A percentile compares a stretch with the other conserved stretches of the same genome.
Conservation (phyloP, 2,888 invertebrate genomes). For the Salpingus planirostris region DNA sequence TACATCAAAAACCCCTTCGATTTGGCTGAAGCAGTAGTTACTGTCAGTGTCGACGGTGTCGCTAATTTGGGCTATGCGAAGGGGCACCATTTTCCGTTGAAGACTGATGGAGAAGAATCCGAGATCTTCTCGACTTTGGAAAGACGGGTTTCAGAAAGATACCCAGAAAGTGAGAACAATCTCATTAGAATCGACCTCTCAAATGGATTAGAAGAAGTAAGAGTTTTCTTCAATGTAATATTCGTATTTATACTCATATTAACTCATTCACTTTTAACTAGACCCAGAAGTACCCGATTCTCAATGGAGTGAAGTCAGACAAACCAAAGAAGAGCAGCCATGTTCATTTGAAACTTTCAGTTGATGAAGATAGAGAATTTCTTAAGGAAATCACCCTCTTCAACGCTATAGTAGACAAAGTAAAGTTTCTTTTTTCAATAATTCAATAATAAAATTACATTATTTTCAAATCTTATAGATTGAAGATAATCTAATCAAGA, state of each 20-base stretch:
- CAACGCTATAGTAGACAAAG: constrained; percentile 49
- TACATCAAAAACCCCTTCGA: constrained; percentile 61
- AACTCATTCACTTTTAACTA: constrained; percentile 27
- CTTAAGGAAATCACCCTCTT: constrained; percentile 53
- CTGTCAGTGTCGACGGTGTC: constrained; percentile 62
- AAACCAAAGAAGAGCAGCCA: constrained; percentile 27
- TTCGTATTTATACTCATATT: too few relatives aligned
- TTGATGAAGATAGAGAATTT: constrained; percentile 55
- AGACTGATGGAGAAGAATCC: constrained; percentile 54
- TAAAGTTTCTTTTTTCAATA: too few relatives aligned
- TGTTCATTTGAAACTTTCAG: constrained; percentile 29
- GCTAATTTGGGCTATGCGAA: constrained; percentile 46
- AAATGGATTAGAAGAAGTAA: constrained; percentile 56
- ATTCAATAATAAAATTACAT: too few relatives aligned
- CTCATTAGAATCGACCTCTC: constrained; percentile 56
- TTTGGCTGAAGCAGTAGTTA: constrained; percentile 62
- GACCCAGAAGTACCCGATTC: constrained; percentile 39
- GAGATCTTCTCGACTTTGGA: constrained; percentile 51
- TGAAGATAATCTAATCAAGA: constrained; percentile 34
- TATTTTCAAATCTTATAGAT: constrained; percentile 6
- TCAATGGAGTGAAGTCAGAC: constrained; percentile 29
- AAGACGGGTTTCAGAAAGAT: constrained; percentile 51
- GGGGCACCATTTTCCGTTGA: constrained; percentile 49
- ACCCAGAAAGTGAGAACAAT: constrained; percentile 51
- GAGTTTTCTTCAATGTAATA: constrained; percentile 22